These are phyloP conservation scores for Drosophila repletoides DNA, from an alignment of 1,140 invertebrate genomes.

Conservation along the genomic window DNA sequence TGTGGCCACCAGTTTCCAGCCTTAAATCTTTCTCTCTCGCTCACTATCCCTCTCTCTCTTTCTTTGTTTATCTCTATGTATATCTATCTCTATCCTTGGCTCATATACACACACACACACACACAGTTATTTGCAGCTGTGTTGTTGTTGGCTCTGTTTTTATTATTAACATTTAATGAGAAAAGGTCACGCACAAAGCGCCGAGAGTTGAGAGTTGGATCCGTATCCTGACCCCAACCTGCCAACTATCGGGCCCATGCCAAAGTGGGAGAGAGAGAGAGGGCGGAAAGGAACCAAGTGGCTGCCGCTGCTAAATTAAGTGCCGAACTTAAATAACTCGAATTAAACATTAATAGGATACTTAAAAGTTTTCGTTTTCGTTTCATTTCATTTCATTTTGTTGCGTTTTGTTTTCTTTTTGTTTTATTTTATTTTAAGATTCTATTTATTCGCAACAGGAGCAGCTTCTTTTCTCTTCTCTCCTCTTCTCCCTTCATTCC, in stretches of 20 bases:
- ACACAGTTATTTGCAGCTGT: constrained; percentile 41
- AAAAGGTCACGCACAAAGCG: constrained; percentile 71
- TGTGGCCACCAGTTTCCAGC: background rate
- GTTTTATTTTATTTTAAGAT: constrained; percentile 24
- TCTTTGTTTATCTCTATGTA: background rate
- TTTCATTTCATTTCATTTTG: constrained; percentile 36
- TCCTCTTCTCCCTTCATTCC: background rate
- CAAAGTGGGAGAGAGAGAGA: background rate
- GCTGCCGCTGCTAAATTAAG: constrained; percentile 62
- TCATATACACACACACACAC: background rate
- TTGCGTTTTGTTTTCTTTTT: constrained; percentile 7
- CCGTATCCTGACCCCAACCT: no score
- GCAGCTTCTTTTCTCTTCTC: background rate
- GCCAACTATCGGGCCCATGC: constrained; percentile 35
- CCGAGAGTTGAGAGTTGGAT: constrained; percentile 4
- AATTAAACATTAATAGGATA: constrained; percentile 79
- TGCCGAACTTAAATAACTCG: constrained; percentile 79
- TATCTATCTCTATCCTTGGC: background rate
- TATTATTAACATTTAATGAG: constrained; percentile 78
- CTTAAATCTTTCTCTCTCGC: background rate
- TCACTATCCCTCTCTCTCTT: background rate
- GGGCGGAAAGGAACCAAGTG: constrained; percentile 24
- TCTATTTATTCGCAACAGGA: constrained; percentile 20
- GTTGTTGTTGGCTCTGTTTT: constrained; percentile 30
- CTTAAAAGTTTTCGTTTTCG: constrained; percentile 72